These are phyloP conservation scores for Apteryx owenii DNA, from an alignment of 2,113 vertebrate species.

Conservation along the genomic window DNA sequence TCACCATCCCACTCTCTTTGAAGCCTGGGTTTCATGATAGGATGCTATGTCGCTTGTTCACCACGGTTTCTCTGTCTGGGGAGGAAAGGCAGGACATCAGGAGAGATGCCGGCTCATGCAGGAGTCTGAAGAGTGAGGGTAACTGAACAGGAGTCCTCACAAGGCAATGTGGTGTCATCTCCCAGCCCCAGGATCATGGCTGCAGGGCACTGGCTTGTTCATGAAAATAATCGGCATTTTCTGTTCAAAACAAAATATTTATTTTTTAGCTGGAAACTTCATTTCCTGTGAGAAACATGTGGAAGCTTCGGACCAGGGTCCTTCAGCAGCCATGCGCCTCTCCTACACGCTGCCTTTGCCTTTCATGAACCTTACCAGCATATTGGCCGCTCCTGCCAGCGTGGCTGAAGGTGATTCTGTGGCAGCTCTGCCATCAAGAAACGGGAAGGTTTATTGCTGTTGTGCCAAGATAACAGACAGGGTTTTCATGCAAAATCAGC, in stretches of 20 bases:
- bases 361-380: not conserved
- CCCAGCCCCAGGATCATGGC: not conserved
- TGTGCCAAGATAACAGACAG: constrained; percentile 9
- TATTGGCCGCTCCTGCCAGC: not conserved
- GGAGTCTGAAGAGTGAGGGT: too few species aligned
- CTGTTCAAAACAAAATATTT: not conserved
- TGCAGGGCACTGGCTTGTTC: not conserved
- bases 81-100: not conserved
- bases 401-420: not conserved
- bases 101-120: not conserved
- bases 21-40: not conserved
- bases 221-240: not conserved
- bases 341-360: not conserved
- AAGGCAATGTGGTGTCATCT: not conserved
- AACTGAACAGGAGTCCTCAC: not conserved
- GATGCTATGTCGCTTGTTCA: not conserved
- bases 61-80: not conserved
- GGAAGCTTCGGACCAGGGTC: not conserved
- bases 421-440: not conserved
- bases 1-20: not conserved
- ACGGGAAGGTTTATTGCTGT: not conserved
- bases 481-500: not conserved
- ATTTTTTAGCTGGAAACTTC: not conserved
- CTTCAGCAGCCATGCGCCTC: not conserved
- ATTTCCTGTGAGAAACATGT: not conserved